A percentile compares a stretch with the other conserved stretches of the same genome.
Conservation (phyloP, 1,140 invertebrate genomes). For the Plectrocnemia conspersa region DNA sequence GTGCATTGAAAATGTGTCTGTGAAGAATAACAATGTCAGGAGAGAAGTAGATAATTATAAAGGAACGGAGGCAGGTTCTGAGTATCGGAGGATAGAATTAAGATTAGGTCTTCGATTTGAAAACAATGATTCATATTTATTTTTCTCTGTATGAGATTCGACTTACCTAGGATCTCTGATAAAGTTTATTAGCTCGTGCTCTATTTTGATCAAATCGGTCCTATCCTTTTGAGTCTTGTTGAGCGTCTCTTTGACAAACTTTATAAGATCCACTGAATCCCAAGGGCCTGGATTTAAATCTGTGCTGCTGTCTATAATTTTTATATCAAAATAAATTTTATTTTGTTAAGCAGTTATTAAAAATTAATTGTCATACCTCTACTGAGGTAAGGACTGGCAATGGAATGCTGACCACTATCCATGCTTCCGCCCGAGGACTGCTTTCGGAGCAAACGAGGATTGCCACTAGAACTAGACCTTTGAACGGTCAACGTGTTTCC, state of each 20-base stretch:
- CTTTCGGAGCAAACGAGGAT: conserved; percentile 26
- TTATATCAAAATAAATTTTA: neutral
- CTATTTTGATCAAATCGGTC: conserved; percentile 77
- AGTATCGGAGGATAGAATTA: too few species aligned
- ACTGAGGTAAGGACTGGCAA: conserved; percentile 28
- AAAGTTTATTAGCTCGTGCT: conserved; percentile 79
- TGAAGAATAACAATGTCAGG: too few species aligned
- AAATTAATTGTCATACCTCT: conserved; percentile 19
- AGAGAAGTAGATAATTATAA: too few species aligned
- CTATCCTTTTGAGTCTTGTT: conserved; percentile 87
- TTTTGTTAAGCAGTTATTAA: neutral
- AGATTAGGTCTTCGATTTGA: too few species aligned
- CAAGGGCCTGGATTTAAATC: conserved; percentile 70
- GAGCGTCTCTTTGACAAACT: conserved; percentile 85
- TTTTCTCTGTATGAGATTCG: too few species aligned
- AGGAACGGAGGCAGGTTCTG: too few species aligned
- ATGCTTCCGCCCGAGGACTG: conserved; percentile 31
- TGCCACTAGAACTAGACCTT: conserved; percentile 24
- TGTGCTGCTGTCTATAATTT: conserved; percentile 66
- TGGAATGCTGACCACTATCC: conserved; percentile 29
- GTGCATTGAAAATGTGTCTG: too few species aligned
- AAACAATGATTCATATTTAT: too few species aligned
- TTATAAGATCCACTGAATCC: conserved; percentile 75
- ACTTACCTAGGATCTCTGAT: conserved; percentile 78
- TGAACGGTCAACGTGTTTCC: conserved; percentile 26